Conservation (phyloP, 2,113 vertebrate species). For the Tringa solitaria region DNA sequence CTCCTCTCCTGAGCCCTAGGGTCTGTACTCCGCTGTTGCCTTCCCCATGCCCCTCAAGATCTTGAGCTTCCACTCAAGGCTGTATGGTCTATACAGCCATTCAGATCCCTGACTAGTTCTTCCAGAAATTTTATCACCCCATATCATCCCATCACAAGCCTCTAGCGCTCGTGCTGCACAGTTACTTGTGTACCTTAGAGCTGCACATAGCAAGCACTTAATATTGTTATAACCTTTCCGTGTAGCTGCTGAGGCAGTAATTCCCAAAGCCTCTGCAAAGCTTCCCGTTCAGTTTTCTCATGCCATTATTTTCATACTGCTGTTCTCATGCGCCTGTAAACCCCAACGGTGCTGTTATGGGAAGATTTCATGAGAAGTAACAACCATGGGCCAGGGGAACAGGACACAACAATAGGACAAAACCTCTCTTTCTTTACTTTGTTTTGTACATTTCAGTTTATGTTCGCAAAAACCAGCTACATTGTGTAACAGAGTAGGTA, state of each 20-base stretch:
- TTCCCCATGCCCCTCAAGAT: not conserved
- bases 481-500: not conserved
- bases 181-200: not conserved
- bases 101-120: not conserved
- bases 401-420: not conserved
- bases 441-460: not conserved
- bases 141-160: not conserved
- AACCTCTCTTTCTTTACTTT: not conserved
- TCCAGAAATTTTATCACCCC: not conserved
- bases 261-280: not conserved
- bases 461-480: not conserved
- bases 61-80: not conserved
- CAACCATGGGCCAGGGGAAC: fast-evolving
- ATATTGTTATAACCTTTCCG: not conserved
- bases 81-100: not conserved
- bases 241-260: not conserved
- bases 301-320: not conserved
- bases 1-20: not conserved
- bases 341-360: not conserved
- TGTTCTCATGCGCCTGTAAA: not conserved
- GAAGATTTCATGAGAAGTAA: not conserved
- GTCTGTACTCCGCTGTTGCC: not conserved
- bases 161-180: not conserved
- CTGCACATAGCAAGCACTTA: not conserved
- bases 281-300: not conserved